Percentiles rank a stretch among this genome's conserved stretches.
phyloP scores from a whole-genome alignment of 2,113 vertebrate genomes.

The Lamprotornis superbus region DNA sequence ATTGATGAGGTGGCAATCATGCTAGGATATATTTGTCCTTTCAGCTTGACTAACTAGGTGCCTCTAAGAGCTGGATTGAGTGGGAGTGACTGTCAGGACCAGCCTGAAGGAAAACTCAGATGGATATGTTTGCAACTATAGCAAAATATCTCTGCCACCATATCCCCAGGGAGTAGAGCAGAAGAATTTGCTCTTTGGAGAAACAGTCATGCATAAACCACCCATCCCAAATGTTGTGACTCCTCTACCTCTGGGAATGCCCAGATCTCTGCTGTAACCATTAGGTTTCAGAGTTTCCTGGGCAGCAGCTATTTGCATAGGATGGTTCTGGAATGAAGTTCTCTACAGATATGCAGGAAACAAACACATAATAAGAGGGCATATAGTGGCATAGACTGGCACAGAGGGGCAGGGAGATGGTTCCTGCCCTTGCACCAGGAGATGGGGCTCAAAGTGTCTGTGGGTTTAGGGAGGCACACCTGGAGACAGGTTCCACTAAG shows the following conservation, averaged over 20 bases:
- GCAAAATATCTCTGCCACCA: background rate
- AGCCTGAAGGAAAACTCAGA: background rate
- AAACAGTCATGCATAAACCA: background rate
- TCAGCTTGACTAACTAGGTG: background rate
- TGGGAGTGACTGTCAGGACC: background rate
- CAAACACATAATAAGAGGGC: background rate
- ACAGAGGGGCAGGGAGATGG: background rate
- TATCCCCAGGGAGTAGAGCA: background rate
- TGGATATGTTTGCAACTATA: background rate
- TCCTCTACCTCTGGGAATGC: background rate
- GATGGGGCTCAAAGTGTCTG: accelerated
- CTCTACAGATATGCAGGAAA: background rate
- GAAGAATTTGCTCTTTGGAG: background rate
- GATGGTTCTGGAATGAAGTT: background rate
- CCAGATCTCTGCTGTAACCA: background rate
- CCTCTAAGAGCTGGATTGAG: background rate
- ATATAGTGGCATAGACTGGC: accelerated
- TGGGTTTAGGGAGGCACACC: background rate
- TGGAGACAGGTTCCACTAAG: background rate
- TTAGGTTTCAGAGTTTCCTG: background rate
- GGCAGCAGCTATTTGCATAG: background rate
- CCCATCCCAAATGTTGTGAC: background rate
- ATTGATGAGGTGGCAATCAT: background rate
- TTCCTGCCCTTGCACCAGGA: background rate
- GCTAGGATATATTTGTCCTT: background rate